These are phyloP conservation scores for Actenoides lindsayi DNA, from an alignment of 2,113 vertebrate species.

Conservation along the genomic window DNA sequence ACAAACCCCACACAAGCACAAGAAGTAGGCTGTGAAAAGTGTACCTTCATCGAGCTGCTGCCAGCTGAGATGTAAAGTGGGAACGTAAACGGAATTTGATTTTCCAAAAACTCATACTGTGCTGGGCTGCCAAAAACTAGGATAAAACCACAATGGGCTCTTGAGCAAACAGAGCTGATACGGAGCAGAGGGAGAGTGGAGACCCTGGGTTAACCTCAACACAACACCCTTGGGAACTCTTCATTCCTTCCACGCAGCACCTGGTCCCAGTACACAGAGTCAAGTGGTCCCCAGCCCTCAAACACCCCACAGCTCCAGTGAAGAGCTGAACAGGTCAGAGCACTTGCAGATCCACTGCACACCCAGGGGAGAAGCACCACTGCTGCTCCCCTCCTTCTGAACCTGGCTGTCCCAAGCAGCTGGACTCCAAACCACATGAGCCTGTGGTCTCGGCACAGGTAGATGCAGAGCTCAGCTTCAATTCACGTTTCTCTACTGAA, in stretches of 20 bases:
- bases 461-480: background rate
- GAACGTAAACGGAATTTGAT: slow-evolving; percentile 47
- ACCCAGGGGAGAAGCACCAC: background rate
- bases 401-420: background rate
- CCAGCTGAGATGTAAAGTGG: slow-evolving; percentile 52
- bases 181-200: background rate
- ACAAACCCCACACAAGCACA: slow-evolving; percentile 58
- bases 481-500: background rate
- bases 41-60: slow-evolving; percentile 42
- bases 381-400: background rate
- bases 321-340: background rate
- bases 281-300: background rate
- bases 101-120: background rate
- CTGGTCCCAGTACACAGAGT: background rate
- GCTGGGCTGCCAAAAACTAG: background rate
- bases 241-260: background rate
- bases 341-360: background rate
- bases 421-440: background rate
- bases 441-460: background rate
- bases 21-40: slow-evolving; percentile 56
- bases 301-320: background rate
- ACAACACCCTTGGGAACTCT: background rate
- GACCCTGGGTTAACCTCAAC: background rate
- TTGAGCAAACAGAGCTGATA: background rate
- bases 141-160: slow-evolving; percentile 7